A percentile compares a stretch with the other conserved stretches of the same genome.
Conservation (phyloP, 2,113 vertebrate species). For the Cepphus grylle region DNA sequence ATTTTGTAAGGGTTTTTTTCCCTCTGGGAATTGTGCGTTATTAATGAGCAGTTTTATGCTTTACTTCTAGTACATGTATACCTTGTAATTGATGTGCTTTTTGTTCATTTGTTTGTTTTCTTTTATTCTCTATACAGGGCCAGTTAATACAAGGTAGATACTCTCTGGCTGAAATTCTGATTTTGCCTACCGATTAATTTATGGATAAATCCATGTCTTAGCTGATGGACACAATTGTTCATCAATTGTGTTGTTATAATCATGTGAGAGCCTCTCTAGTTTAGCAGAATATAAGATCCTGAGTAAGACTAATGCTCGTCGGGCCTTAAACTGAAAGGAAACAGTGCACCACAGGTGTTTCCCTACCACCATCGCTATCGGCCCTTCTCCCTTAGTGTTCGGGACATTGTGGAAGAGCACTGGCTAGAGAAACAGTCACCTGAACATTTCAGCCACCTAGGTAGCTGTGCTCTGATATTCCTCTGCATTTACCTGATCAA, state of each 20-base stretch:
- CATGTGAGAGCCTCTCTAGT: neutral
- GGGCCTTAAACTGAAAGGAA: constrained; percentile 38
- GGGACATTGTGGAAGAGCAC: neutral
- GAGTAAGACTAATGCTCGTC: neutral
- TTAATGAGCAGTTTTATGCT: constrained; percentile 68
- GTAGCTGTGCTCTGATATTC: neutral
- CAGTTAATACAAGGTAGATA: constrained; percentile 8
- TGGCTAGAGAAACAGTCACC: neutral
- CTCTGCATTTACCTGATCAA: neutral
- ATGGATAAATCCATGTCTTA: neutral
- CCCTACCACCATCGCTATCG: neutral
- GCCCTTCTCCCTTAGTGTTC: neutral
- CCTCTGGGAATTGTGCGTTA: constrained; percentile 64
- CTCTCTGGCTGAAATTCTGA: constrained; percentile 9
- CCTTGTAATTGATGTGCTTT: constrained; percentile 1
- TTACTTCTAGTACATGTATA: constrained; percentile 19
- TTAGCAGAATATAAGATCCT: neutral
- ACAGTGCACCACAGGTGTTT: neutral
- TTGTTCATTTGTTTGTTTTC: neutral
- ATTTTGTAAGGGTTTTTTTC: constrained; percentile 56
- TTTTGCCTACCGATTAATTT: constrained; percentile 40
- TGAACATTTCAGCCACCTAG: neutral
- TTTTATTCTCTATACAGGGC: constrained; percentile 10
- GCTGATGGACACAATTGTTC: neutral
- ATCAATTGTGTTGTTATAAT: neutral